Conservation (phyloP, 2,113 vertebrate species). For the Brachyhypopomus gauderio region DNA sequence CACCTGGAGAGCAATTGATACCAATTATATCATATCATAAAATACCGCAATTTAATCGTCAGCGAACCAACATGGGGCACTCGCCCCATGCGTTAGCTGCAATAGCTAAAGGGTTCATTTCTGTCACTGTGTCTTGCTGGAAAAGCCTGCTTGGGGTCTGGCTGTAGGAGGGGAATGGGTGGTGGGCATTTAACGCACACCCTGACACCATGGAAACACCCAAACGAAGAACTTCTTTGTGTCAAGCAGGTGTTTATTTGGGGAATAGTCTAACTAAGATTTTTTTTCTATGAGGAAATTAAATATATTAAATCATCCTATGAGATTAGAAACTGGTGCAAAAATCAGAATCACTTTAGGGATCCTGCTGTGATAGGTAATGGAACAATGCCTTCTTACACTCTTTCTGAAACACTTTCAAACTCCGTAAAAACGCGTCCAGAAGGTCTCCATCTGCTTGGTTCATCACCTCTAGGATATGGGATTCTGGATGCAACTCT, state of each 20-base stretch:
- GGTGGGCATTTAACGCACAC: conserved; percentile 29
- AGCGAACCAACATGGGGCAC: conserved; percentile 63
- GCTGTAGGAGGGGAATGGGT: conserved; percentile 30
- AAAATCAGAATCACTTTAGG: too few relatives aligned
- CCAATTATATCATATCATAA: conserved; percentile 67
- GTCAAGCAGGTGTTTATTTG: conserved; percentile 9
- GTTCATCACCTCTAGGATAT: too few relatives aligned
- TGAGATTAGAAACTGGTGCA: too few relatives aligned
- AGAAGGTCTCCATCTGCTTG: too few relatives aligned
- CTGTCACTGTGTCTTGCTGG: conserved; percentile 69
- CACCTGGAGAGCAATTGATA: conserved; percentile 66
- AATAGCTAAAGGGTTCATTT: conserved; percentile 76
- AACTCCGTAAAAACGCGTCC: too few relatives aligned
- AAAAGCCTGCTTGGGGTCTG: conserved; percentile 10
- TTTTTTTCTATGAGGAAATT: neutral
- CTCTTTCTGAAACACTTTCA: too few relatives aligned
- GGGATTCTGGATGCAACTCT: too few relatives aligned
- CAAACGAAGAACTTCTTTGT: conserved; percentile 26
- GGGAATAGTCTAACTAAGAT: neutral
- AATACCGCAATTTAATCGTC: conserved; percentile 67
- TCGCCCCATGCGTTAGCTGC: conserved; percentile 50
- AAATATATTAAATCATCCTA: neutral
- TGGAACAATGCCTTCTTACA: too few relatives aligned
- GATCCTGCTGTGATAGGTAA: too few relatives aligned
- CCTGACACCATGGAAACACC: conserved; percentile 33